phyloP scores from a whole-genome alignment of 2,797 vertebrate species.

The Mormyrops attenuatus region DNA sequence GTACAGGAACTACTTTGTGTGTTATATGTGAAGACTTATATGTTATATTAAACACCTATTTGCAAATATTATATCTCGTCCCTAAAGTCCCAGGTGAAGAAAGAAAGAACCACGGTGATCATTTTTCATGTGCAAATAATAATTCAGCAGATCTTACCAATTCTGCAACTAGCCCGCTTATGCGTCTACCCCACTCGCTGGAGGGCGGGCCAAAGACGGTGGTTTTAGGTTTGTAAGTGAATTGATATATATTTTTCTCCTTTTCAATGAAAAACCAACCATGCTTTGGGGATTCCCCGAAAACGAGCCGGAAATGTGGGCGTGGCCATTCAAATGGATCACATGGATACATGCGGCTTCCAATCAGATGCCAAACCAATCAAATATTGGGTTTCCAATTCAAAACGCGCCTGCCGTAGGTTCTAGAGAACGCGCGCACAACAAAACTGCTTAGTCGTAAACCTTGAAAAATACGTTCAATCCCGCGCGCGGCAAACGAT shows the following conservation, averaged over 20 bases:
- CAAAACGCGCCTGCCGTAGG: background rate
- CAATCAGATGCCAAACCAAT: background rate
- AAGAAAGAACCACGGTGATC: background rate
- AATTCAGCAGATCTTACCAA: constrained; percentile 2
- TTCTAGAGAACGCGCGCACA: background rate
- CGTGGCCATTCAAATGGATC: background rate
- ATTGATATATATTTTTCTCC: background rate
- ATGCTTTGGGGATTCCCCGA: constrained; percentile 27
- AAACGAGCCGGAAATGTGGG: constrained; percentile 16
- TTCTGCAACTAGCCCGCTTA: background rate
- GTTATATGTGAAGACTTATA: background rate
- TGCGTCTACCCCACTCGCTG: background rate
- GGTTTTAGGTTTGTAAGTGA: background rate
- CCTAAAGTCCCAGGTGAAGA: background rate
- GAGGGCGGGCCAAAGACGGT: background rate
- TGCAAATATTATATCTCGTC: background rate
- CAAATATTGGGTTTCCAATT: background rate
- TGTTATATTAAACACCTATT: background rate
- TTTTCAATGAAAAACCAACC: constrained; percentile 6
- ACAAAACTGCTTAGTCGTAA: background rate
- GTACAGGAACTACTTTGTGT: background rate
- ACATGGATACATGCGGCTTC: background rate
- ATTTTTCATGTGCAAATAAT: background rate
- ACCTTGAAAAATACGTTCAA: background rate
- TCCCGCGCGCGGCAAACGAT: background rate